Evolutionary conservation across 2,113 vertebrate species (phyloP), one percentile per base, ranked within the genome.

Genomic region (Apistogramma diplotaenia): DNA sequence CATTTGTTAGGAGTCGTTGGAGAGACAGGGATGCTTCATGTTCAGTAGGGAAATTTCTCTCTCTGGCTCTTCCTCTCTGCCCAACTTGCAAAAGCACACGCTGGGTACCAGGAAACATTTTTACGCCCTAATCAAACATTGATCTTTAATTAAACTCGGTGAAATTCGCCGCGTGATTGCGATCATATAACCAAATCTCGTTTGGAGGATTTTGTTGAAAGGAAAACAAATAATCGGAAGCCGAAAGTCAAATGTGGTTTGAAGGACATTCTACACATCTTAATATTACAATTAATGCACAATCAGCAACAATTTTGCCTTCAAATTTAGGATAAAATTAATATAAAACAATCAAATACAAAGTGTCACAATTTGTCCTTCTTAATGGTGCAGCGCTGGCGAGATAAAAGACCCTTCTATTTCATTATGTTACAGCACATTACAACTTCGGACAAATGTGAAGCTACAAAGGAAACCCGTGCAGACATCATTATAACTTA

Each of bases 401-500:
- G 6, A 57, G 25, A 76, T 6, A 18, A 61, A 1, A 31, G 21
- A 49, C n/a, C 53, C 21, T 31, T 33, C 2, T 0, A n/a, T 23
- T 1, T 74, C 33, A 23, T 55, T 40, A 0, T 37, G 29, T 55
- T 3, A 13, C 31, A 65, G 4, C 6, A 29, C 57, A 70, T 51
- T 1, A 3, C 5, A 88, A 90, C 84, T 87, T 85, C 49, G 53
- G 54, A 70, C 6, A 10, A 27, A 84, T 11, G 46, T 8, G 2
- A 12, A 67, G 19, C 31, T 16, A 1, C 33, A 62, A 35, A 53
- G 29, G 19, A 46, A 40, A 3, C 49, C 33, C 18, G n/a, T 4
- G 62, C 59, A 79, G 53, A 37, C 79, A 75, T 33, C 67, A 40
- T 21, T 3, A 6, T 0, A 93, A 93, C 82, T 93, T 94, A 4